Percentiles rank a stretch among this genome's conserved stretches.
phyloP scores from a whole-genome alignment of 92 coral and sea anemone genomes.

The Phymanthus crucifer region DNA sequence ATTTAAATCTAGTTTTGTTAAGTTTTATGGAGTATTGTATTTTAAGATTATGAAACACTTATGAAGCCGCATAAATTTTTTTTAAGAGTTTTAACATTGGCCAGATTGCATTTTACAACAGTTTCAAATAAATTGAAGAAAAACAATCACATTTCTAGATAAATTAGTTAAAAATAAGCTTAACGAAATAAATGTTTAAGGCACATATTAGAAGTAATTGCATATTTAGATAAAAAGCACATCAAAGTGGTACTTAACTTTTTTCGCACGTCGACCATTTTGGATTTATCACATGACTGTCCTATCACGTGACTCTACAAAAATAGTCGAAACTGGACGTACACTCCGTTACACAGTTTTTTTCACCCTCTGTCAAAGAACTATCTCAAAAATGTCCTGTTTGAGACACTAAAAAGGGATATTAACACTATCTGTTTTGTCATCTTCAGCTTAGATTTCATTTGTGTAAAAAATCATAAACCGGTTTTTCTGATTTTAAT shows the following conservation, averaged over 20 bases:
- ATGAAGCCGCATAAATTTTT: no score
- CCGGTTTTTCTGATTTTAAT: constrained; percentile 17
- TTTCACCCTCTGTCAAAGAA: background rate
- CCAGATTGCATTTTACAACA: no score
- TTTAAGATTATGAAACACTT: no score
- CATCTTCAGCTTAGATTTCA: background rate
- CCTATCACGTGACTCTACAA: background rate
- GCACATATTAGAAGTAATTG: background rate
- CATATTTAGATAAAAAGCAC: background rate
- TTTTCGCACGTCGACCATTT: background rate
- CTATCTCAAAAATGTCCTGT: background rate
- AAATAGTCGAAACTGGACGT: background rate
- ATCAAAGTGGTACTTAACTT: background rate
- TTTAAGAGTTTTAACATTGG: no score
- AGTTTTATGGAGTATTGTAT: no score
- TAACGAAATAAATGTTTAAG: background rate
- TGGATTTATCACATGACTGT: background rate
- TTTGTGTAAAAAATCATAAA: background rate
- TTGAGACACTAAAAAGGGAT: background rate
- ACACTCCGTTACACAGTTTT: background rate
- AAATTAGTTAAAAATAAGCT: no score
- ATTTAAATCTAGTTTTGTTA: background rate
- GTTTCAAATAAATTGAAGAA: no score
- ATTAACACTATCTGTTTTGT: background rate
- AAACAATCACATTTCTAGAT: no score